A percentile compares a stretch with the other conserved stretches of the same genome.
phyloP scores from a whole-genome alignment of 2,888 invertebrate genomes.

The Sicus ferrugineus region DNA sequence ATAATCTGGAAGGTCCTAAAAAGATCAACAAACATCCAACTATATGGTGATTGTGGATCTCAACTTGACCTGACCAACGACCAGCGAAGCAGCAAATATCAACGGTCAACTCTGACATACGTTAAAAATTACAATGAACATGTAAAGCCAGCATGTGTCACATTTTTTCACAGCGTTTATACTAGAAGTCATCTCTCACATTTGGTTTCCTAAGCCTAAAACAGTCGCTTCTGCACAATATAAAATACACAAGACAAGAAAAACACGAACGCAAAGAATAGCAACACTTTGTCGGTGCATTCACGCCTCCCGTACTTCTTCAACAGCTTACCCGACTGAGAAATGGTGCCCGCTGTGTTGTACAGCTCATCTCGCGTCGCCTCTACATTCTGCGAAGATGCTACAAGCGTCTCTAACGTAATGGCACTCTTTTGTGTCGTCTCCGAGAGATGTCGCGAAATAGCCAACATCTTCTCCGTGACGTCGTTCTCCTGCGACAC shows the following conservation, averaged over 20 bases:
- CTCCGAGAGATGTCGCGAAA: conserved; percentile 85
- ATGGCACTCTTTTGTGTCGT: conserved; percentile 87
- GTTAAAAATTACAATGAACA: too few relatives aligned
- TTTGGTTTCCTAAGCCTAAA: too few relatives aligned
- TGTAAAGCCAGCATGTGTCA: too few relatives aligned
- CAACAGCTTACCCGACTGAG: conserved; percentile 88
- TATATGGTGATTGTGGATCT: too few relatives aligned
- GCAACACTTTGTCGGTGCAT: conserved; percentile 92
- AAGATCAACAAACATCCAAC: too few relatives aligned
- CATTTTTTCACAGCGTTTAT: too few relatives aligned
- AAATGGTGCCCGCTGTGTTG: conserved; percentile 85
- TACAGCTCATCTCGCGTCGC: conserved; percentile 84
- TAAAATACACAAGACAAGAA: conserved; percentile 91
- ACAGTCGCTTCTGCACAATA: conserved; percentile 88
- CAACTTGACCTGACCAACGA: too few relatives aligned
- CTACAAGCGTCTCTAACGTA: conserved; percentile 80
- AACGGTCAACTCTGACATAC: too few relatives aligned
- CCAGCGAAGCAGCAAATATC: too few relatives aligned
- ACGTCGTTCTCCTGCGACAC: conserved; percentile 70
- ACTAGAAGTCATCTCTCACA: too few relatives aligned
- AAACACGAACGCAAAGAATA: conserved; percentile 86
- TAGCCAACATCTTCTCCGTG: conserved; percentile 84
- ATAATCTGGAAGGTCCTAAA: too few relatives aligned
- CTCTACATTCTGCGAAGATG: conserved; percentile 75
- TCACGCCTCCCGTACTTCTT: conserved; percentile 95